Conservation (phyloP, 2,113 vertebrate genomes). For the Felis catus region DNA sequence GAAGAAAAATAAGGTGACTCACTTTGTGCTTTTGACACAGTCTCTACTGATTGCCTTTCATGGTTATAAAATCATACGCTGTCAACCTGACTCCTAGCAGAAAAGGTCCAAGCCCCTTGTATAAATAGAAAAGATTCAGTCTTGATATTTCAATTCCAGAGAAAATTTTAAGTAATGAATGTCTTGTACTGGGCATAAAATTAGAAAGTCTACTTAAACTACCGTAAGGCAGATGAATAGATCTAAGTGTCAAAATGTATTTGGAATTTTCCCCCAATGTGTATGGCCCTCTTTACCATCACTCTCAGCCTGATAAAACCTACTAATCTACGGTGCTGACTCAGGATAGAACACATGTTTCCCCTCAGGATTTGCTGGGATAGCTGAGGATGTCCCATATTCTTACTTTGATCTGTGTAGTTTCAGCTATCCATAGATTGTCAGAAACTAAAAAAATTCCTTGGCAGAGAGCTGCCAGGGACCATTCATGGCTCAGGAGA, state of each 20-base stretch:
- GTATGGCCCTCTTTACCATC: constrained; percentile 5
- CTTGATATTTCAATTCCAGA: not conserved
- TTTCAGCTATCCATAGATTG: constrained; percentile 55
- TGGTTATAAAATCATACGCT: not conserved
- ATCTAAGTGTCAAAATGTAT: constrained; percentile 23
- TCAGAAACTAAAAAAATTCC: constrained; percentile 54
- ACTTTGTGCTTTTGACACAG: not conserved
- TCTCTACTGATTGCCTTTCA: not conserved
- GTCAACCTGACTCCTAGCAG: not conserved
- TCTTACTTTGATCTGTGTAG: constrained; percentile 67
- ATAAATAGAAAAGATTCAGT: not conserved
- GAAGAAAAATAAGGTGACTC: not conserved
- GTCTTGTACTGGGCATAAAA: not conserved
- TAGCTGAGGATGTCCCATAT: constrained; percentile 50
- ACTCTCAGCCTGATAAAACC: constrained; percentile 9
- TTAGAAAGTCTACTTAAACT: constrained; percentile 17
- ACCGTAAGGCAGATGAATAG: not conserved
- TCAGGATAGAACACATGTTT: constrained; percentile 34
- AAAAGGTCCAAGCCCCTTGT: not conserved
- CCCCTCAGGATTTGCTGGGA: constrained; percentile 10
- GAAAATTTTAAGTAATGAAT: constrained; percentile 27
- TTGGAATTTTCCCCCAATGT: not conserved
- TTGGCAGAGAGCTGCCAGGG: constrained; percentile 44
- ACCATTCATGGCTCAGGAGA: constrained; percentile 51
- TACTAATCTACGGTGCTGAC: constrained; percentile 34